phyloP scores from a whole-genome alignment of 2,113 vertebrate species.

The Nyctereutes procyonoides region DNA sequence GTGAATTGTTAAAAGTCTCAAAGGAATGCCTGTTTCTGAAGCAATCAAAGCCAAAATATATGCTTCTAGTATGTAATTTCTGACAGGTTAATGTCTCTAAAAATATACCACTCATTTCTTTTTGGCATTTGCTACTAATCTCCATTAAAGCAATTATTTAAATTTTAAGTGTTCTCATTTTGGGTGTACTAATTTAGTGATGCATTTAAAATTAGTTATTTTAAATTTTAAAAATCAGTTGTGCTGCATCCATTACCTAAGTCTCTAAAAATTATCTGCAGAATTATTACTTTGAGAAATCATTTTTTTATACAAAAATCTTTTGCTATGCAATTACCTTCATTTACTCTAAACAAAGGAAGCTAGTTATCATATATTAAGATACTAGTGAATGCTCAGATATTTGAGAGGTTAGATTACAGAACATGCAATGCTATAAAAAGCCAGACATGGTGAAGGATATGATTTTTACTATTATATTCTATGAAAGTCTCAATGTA shows the following conservation, averaged over 20 bases:
- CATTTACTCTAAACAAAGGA: not conserved
- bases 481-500: not conserved
- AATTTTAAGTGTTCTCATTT: conserved; percentile 36
- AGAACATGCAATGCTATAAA: not conserved
- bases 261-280: not conserved
- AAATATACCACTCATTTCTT: not conserved
- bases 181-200: not conserved
- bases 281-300: not conserved
- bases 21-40: not conserved
- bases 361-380: not conserved
- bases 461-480: not conserved
- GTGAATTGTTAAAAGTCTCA: conserved; percentile 32
- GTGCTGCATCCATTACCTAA: not conserved
- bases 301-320: not conserved
- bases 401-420: not conserved
- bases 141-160: conserved; percentile 49
- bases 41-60: conserved; percentile 2
- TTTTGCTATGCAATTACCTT: not conserved
- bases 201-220: conserved; percentile 6
- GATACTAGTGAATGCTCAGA: not conserved
- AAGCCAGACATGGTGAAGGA: not conserved
- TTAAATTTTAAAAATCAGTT: not conserved
- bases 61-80: not conserved
- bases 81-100: not conserved
- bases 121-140: not conserved